These are phyloP conservation scores for Trichomycterus rosablanca DNA, from an alignment of 2,113 vertebrate genomes.

Conservation along the genomic window DNA sequence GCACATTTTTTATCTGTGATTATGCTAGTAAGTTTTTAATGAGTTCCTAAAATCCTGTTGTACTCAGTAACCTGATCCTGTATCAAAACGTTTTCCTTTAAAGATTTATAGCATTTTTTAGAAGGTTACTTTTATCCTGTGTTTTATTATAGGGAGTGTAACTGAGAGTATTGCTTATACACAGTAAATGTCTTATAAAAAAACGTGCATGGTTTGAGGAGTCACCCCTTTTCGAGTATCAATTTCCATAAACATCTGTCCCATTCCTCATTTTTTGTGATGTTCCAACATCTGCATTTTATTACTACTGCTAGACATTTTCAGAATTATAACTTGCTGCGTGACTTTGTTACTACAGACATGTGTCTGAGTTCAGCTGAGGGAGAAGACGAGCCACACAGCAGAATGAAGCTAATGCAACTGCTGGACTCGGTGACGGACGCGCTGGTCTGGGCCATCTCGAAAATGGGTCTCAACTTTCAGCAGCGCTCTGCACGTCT, in stretches of 20 bases:
- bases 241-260: slow-evolving; percentile 13
- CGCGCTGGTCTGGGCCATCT: slow-evolving; percentile 90
- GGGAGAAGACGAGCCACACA: slow-evolving; percentile 75
- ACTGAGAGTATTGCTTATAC: slow-evolving; percentile 17
- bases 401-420: slow-evolving; percentile 75
- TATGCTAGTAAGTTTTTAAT: no score
- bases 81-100: slow-evolving; percentile 9
- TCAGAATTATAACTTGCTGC: not conserved
- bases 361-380: slow-evolving; percentile 76
- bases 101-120: not conserved
- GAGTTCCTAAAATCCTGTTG: no score
- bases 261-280: slow-evolving; percentile 6
- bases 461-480: slow-evolving; percentile 77
- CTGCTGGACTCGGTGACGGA: slow-evolving; percentile 85
- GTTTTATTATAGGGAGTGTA: slow-evolving; percentile 22
- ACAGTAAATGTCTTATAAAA: slow-evolving; percentile 38
- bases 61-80: no score
- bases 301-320: not conserved
- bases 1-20: not conserved
- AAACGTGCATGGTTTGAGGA: slow-evolving; percentile 34
- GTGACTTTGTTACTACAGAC: slow-evolving; percentile 57
- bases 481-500: slow-evolving; percentile 86
- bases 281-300: slow-evolving; percentile 8
- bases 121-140: slow-evolving; percentile 21
- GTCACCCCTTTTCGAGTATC: slow-evolving; percentile 6